Evolutionary conservation across 2,888 invertebrate genomes (phyloP).

Genomic region (Quadriops clusia): DNA sequence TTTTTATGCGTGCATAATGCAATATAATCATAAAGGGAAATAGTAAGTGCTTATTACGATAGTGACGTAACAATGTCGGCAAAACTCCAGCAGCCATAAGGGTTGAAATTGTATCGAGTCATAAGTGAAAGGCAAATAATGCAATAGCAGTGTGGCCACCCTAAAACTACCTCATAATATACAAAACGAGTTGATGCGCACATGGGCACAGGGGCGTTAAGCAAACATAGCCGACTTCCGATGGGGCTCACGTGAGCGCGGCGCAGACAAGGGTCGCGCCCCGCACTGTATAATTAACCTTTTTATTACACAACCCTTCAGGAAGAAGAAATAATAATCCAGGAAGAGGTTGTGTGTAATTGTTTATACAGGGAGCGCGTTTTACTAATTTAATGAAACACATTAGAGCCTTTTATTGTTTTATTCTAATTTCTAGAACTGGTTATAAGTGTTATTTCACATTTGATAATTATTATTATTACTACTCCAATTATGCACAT

Average conservation of each 20-base stretch:
- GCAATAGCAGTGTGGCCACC: no score
- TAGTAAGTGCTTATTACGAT: no score
- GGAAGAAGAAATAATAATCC: slow-evolving; percentile 30
- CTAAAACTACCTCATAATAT: no score
- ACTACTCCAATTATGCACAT: no score
- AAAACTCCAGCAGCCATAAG: no score
- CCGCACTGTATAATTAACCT: slow-evolving; percentile 31
- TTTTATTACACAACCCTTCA: slow-evolving; percentile 32
- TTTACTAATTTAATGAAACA: slow-evolving; percentile 30
- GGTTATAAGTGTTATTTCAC: slow-evolving; percentile 25
- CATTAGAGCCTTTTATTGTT: slow-evolving; percentile 26
- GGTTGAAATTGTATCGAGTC: no score
- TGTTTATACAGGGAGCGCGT: slow-evolving; percentile 26
- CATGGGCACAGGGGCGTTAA: slow-evolving; percentile 19
- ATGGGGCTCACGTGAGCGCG: slow-evolving; percentile 18
- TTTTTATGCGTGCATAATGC: no score
- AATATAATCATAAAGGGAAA: no score
- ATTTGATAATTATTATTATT: slow-evolving; percentile 11
- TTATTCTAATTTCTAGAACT: slow-evolving; percentile 26
- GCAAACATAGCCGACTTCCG: slow-evolving; percentile 21
- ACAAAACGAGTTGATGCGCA: slow-evolving; percentile 10
- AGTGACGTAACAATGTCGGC: no score
- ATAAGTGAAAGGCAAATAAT: no score
- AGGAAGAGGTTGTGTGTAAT: slow-evolving; percentile 25
- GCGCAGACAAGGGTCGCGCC: slow-evolving; percentile 24